Evolutionary conservation across 2,888 invertebrate species (phyloP), one percentile per base, ranked within the genome.

Genomic region (Lasioglossum marginatum): DNA sequence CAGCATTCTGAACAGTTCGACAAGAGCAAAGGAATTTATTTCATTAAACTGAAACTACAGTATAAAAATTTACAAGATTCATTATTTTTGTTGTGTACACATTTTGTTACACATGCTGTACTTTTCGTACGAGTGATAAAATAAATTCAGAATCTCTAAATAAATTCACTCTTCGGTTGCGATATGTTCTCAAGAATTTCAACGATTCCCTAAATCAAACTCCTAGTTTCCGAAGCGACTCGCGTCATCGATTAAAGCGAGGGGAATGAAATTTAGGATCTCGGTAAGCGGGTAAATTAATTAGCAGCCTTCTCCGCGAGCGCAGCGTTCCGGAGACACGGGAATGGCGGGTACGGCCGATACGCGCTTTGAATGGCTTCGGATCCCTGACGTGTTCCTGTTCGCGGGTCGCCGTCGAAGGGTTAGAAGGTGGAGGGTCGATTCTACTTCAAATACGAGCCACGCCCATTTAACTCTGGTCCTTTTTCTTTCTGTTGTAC

Each of bases 391-490:
- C 88, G 87, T 82, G 89, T 81, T 79, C 77, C 76, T 48, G 45
- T 57, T 16, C 66, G 72, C 74, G 73, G 80, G 71, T 45, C 77
- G 45, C 68, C 83, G 82, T 81, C 88, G 81, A 37, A 79, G 85
- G 88, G 81, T 82, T 89, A 90, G 89, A 90, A 92, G 92, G 92
- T 91, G 92, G 92, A 92, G 92, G 92, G 87, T 91, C 89, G 93
- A 91, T 92, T 93, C 92, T 93, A 93, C 93, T 93, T 93, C 93
- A 93, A 93, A 93, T 92, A 92, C 90, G 90, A 92, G 90, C 92
- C 90, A 93, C 93, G 93, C 93, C 93, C 92, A 93, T 93, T 88
- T 87, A 86, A 90, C 88, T 89, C 87, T 89, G 87, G 83, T 89
- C 91, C 88, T 90, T 90, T 88, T 89, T 90, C 89, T 91, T 91